Conservation (phyloP, 2,888 invertebrate species). For the Xanthia icteritia region DNA sequence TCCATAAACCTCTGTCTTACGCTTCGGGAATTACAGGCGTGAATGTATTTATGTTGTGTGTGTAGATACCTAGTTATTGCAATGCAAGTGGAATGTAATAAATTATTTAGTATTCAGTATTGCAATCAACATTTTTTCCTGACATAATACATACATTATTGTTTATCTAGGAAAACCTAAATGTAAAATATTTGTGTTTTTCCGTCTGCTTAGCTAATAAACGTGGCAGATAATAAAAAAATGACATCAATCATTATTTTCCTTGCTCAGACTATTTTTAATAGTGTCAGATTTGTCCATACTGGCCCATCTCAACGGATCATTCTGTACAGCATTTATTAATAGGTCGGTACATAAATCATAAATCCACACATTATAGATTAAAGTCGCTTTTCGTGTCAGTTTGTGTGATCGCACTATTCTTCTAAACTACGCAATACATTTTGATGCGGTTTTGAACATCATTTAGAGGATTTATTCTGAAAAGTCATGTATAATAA, state of each 20-base stretch:
- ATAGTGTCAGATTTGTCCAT: neutral
- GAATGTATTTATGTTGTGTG: no score
- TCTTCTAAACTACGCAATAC: no score
- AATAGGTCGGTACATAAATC: neutral
- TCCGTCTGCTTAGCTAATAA: neutral
- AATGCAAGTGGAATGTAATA: neutral
- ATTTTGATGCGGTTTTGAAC: no score
- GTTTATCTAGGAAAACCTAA: neutral
- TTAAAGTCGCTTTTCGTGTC: neutral
- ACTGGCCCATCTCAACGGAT: neutral
- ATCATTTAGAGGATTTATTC: no score
- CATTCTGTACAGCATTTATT: no score
- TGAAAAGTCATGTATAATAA: no score
- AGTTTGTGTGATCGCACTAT: no score
- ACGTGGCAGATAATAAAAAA: neutral
- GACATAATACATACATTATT: neutral
- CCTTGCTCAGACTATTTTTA: neutral
- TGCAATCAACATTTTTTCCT: neutral
- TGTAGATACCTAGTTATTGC: no score
- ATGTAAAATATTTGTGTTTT: neutral
- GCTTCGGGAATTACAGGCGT: neutral
- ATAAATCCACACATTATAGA: neutral
- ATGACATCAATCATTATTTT: no score
- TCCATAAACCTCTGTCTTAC: neutral
- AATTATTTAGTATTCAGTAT: neutral